Evolutionary conservation across 1,140 invertebrate species (phyloP), one percentile per base, ranked within the genome.

Genomic region (roundworm (Caenorhabditis elegans)): DNA sequence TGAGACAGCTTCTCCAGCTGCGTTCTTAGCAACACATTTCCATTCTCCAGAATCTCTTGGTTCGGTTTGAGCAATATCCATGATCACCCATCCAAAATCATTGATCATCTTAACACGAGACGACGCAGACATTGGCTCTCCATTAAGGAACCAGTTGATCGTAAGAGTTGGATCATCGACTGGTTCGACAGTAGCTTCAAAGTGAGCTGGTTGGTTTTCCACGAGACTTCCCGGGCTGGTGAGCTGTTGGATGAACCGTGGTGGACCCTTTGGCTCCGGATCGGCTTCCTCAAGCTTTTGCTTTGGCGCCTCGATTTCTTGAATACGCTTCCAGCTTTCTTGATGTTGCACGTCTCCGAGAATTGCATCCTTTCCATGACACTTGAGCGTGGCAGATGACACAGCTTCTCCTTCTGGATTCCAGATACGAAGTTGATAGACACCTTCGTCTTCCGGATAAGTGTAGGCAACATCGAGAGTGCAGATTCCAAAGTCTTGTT

Each of bases 101-200:
- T 95, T 95, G 15, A 95, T 95, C 92, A 96, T 95, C 10, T 94
- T 94, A 88, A 96, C 96, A 85, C 95, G 92, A 0, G 94, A 95
- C 11, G 94, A 94, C 95, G 87, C 70, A 82, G 84, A 46, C 80
- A 88, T 80, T 24, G 87, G 88, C 10, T 47, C 53, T 65, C 87
- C 87, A 36, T 88, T 88, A 15, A 87, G 26, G 36, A 60, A 97
- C 97, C 97, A 99, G 91, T 98, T 95, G 0, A 99, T 95, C 90
- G 95, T 95, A 94, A 99, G 95, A 0, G 95, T 95, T 0, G 95
- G 93, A 92, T 99, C 97, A 47, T 96, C 97, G 24, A 98, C 94
- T 10, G 97, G 97, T 86, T 97, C 95, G 13, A 99, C 90, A 43
- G 96, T 93, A 87, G 95, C 96, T 90, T 98, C 97, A 88, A 98